Evolutionary conservation across 2,888 invertebrate species (phyloP).

Genomic region (Pasiphila rectangulata): DNA sequence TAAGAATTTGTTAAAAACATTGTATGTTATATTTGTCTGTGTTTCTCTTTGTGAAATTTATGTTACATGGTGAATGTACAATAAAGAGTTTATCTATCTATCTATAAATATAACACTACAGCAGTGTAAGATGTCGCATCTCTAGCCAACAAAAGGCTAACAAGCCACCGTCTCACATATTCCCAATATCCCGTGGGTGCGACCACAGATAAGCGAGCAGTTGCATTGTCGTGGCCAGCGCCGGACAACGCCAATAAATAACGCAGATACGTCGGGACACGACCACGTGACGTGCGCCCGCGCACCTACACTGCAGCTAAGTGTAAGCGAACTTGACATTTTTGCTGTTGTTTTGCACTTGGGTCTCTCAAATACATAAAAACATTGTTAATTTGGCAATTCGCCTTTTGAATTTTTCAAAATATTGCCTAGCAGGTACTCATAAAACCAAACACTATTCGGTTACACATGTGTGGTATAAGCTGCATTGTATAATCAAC

Average conservation of each 20-base stretch:
- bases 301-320: conserved; percentile 37
- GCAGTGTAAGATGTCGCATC: no score
- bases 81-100: no score
- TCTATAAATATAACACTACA: no score
- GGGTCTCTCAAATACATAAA: not conserved
- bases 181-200: conserved; percentile 15
- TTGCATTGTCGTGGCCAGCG: conserved; percentile 53
- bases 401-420: no score
- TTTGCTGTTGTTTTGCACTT: conserved; percentile 5
- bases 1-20: no score
- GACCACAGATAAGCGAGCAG: conserved; percentile 21
- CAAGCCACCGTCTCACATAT: conserved; percentile 26
- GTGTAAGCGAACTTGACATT: conserved; percentile 32
- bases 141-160: conserved; percentile 16
- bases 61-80: no score
- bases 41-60: no score
- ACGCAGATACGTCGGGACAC: conserved; percentile 74
- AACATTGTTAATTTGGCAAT: not conserved
- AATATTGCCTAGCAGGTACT: no score
- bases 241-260: conserved; percentile 74
- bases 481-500: not conserved
- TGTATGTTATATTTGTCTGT: no score
- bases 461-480: not conserved
- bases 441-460: no score
- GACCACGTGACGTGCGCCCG: conserved; percentile 67